phyloP scores from a whole-genome alignment of 1,140 invertebrate species.

The Rhagoletis zephyria region DNA sequence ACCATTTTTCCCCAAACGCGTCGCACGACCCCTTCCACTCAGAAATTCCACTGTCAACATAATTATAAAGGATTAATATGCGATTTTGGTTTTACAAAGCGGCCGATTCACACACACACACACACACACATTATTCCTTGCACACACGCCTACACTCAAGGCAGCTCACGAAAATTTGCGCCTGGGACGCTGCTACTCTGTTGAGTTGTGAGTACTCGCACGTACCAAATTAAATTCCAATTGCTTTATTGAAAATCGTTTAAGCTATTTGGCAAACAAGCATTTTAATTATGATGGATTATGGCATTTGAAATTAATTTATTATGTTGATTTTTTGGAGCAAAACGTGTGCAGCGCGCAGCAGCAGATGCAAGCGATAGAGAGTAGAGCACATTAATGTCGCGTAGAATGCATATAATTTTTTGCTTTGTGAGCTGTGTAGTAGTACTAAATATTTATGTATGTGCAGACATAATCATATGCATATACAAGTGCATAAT shows the following conservation, averaged over 20 bases:
- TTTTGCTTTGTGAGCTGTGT: too few species aligned
- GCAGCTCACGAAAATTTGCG: not conserved
- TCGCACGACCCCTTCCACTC: not conserved
- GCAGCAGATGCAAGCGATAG: not conserved
- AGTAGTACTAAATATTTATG: too few species aligned
- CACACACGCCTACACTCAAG: not conserved
- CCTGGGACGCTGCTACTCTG: not conserved
- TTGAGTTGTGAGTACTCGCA: not conserved
- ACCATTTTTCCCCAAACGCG: not conserved
- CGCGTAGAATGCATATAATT: not conserved
- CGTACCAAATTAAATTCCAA: constrained; percentile 19
- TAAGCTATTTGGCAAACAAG: constrained; percentile 31
- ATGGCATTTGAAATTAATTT: constrained; percentile 32
- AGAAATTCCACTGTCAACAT: constrained; percentile 25
- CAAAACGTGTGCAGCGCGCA: not conserved
- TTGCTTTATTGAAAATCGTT: constrained; percentile 38
- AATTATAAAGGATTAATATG: constrained; percentile 40
- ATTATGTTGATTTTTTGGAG: constrained; percentile 14
- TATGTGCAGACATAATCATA: too few species aligned
- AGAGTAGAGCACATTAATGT: not conserved
- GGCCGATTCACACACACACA: not conserved
- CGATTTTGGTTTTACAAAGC: not conserved
- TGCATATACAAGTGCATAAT: too few species aligned
- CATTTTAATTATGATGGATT: constrained; percentile 43
- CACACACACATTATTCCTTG: not conserved